These are phyloP conservation scores for Steinernema carpocapsae DNA, from an alignment of 2,888 invertebrate genomes.

Conservation along the genomic window DNA sequence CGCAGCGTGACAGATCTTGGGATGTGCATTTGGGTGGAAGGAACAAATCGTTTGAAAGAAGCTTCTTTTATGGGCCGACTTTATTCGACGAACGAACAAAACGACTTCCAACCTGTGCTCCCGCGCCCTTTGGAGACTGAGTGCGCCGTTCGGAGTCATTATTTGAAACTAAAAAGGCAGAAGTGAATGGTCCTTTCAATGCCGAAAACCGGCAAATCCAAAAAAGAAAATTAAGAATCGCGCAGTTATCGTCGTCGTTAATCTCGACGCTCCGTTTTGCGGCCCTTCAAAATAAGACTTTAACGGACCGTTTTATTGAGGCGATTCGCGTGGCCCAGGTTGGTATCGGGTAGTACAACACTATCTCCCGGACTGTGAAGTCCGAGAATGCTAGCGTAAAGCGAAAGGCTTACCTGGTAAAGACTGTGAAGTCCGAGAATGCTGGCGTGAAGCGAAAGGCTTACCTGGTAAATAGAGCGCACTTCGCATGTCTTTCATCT, in stretches of 20 bases:
- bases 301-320: constrained; percentile 14
- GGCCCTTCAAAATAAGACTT: background rate
- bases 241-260: constrained; percentile 34
- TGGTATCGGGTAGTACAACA: background rate
- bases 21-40: constrained; percentile 22
- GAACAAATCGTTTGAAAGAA: constrained; percentile 21
- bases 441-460: background rate
- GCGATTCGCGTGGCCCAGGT: background rate
- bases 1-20: constrained; percentile 23
- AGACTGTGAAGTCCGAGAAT: background rate
- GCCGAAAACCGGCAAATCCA: constrained; percentile 1
- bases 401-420: background rate
- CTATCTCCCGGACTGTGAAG: too few relatives aligned
- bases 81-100: background rate
- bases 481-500: constrained; percentile 6
- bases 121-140: too few relatives aligned
- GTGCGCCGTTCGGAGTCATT: too few relatives aligned
- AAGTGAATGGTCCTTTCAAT: constrained; percentile 7
- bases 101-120: too few relatives aligned
- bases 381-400: background rate
- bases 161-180: background rate
- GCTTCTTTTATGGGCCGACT: background rate
- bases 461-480: background rate
- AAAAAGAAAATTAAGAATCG: constrained; percentile 24
- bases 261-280: constrained; percentile 29